Evolutionary conservation across 1,140 invertebrate species (phyloP).

Genomic region (Xylocopa sonorina): DNA sequence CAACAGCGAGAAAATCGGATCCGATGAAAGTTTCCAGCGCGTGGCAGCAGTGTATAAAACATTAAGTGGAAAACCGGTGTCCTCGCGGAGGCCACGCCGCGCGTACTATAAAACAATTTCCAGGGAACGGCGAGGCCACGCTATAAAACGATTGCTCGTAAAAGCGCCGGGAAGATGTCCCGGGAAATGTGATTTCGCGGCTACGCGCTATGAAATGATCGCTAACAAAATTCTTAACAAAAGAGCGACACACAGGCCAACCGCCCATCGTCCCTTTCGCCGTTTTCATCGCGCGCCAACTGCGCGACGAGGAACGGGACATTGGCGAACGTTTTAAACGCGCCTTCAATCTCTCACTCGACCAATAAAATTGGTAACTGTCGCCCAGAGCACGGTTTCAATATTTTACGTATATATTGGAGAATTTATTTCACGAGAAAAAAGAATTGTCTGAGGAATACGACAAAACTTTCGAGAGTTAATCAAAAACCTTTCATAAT

Average conservation of each 20-base stretch:
- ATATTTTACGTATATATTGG: too few species aligned
- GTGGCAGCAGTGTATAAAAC: neutral
- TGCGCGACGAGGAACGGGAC: neutral
- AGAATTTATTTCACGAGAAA: too few species aligned
- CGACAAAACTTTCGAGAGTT: too few species aligned
- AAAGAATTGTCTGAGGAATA: too few species aligned
- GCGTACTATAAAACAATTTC: constrained; percentile 6
- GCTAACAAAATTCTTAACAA: constrained; percentile 30
- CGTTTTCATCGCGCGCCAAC: neutral
- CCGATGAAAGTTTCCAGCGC: neutral
- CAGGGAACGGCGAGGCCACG: neutral
- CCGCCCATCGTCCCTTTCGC: too few species aligned
- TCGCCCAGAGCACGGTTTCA: neutral
- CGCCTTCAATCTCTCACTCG: neutral
- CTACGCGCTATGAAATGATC: neutral
- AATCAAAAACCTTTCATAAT: too few species aligned
- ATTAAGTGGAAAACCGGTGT: neutral
- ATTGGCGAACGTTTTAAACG: neutral
- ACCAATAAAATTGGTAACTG: neutral
- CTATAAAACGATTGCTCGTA: neutral
- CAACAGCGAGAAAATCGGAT: neutral
- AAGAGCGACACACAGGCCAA: neutral
- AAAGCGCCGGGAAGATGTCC: neutral
- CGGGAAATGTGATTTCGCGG: neutral
- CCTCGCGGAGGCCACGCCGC: neutral